These are phyloP conservation scores for Eudemis profundana DNA, from an alignment of 2,888 invertebrate genomes.

Conservation along the genomic window DNA sequence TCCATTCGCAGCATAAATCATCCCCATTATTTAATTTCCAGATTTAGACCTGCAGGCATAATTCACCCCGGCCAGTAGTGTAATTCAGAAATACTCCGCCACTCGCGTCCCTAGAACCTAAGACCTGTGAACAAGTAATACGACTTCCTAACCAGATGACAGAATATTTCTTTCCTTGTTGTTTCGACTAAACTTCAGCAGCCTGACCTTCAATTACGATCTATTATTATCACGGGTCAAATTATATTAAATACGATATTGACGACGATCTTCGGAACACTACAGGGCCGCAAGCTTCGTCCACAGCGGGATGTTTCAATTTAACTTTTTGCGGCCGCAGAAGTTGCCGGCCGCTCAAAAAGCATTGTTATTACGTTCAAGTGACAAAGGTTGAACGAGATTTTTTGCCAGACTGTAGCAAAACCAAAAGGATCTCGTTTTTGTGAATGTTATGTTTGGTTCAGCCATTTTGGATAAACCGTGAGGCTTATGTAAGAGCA, in stretches of 20 bases:
- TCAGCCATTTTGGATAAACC: neutral
- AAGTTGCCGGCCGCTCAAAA: slow-evolving; percentile 44
- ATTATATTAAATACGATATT: too few relatives aligned
- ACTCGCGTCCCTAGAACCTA: too few relatives aligned
- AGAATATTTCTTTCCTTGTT: too few relatives aligned
- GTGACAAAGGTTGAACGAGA: slow-evolving; percentile 38
- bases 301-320: slow-evolving; percentile 65
- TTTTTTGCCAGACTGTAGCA: slow-evolving; percentile 29
- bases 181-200: too few relatives aligned
- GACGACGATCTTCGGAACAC: too few relatives aligned
- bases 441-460: slow-evolving; percentile 8
- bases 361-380: slow-evolving; percentile 42
- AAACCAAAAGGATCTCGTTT: slow-evolving; percentile 17
- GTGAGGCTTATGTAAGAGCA: neutral
- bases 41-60: slow-evolving; percentile 25
- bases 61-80: neutral
- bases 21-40: slow-evolving; percentile 14
- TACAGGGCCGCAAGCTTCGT: slow-evolving; percentile 2
- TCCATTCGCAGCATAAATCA: neutral
- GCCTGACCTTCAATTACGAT: neutral
- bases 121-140: too few relatives aligned
- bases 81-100: too few relatives aligned
- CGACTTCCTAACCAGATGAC: too few relatives aligned
- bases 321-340: slow-evolving; percentile 64
- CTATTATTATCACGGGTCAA: neutral